Conservation (phyloP, 2,797 vertebrate species). For the Acanthurus tractus region DNA sequence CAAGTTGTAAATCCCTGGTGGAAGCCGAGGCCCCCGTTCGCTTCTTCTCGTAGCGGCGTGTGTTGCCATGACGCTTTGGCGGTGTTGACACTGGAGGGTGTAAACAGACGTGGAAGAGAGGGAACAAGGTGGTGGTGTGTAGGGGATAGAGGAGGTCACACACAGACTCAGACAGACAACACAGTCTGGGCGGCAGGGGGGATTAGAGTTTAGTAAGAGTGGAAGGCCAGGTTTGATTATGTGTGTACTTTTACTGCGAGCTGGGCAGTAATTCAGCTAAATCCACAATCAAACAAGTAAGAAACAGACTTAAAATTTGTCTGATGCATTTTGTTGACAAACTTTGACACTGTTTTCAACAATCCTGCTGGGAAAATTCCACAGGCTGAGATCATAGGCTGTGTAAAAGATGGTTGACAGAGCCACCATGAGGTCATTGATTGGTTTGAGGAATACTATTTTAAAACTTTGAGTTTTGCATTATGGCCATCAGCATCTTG, state of each 20-base stretch:
- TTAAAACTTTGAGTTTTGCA: no score
- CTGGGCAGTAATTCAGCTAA: neutral
- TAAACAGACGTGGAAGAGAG: slow-evolving; percentile 69
- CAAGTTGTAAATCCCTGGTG: slow-evolving; percentile 55
- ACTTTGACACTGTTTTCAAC: neutral
- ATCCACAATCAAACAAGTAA: neutral
- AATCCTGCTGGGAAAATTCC: neutral
- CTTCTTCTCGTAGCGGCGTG: slow-evolving; percentile 19
- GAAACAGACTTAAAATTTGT: neutral
- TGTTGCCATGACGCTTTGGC: slow-evolving; percentile 68
- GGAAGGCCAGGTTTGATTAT: slow-evolving; percentile 34
- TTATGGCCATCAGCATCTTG: no score
- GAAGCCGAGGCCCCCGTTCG: slow-evolving; percentile 44
- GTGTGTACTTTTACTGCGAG: neutral
- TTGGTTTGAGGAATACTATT: no score
- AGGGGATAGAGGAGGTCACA: slow-evolving; percentile 41
- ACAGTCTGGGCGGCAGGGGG: slow-evolving; percentile 31
- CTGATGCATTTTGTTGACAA: neutral
- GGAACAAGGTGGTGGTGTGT: slow-evolving; percentile 55
- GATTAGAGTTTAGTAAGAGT: slow-evolving; percentile 20
- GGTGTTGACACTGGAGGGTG: slow-evolving; percentile 75
- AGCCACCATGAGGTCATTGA: no score
- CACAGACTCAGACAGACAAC: slow-evolving; percentile 44
- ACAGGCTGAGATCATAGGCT: neutral
- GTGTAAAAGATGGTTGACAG: no score